Evolutionary conservation across 2,113 vertebrate genomes (phyloP), one percentile per base, ranked within the genome.

Genomic region (Psilopogon haemacephalus): DNA sequence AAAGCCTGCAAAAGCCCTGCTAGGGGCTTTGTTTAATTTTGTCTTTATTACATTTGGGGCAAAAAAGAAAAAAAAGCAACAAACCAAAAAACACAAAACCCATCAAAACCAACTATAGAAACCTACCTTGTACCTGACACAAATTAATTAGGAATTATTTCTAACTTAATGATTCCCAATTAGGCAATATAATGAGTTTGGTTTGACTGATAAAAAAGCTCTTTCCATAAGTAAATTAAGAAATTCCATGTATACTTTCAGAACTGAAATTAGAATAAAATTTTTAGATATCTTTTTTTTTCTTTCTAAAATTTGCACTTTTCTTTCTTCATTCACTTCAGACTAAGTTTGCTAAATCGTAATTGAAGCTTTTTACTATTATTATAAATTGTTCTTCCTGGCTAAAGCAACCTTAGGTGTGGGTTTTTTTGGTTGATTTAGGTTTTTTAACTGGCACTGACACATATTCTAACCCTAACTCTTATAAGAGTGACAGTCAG

Each of bases 1-100:
- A 88, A 69, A 42, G 1, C 2, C 15, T 80, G 5, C 5, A 62
- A 67, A 63, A 50, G 7, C 0, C 1, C 27, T 46, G 55, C 19
- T 23, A 35, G 3, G 1, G 3, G 9, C 48, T 56, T 71, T 50
- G 5, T 59, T 78, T 59, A 62, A 2, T 67, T 93, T 78, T 15
- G 3, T 52, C 20, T 44, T 70, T 62, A 63, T 30, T 68, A 37
- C 4, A 30, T 71, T 77, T 40, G 37, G 52, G 32, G 14, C 48
- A 42, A 40, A 12, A n/a, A n/a, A n/a, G n/a, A n/a, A n/a, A n/a
- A n/a, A n/a, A n/a, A n/a, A n/a, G n/a, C n/a, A n/a, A n/a, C n/a
- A n/a, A n/a, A n/a, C 10, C 10, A 70, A 56, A 82, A 83, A 40
- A 0, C 9, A n/a, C 12, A 69, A 12, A 50, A 54, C 54, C 58